phyloP scores from a whole-genome alignment of 1,140 invertebrate species.

The Copidosoma floridanum region DNA sequence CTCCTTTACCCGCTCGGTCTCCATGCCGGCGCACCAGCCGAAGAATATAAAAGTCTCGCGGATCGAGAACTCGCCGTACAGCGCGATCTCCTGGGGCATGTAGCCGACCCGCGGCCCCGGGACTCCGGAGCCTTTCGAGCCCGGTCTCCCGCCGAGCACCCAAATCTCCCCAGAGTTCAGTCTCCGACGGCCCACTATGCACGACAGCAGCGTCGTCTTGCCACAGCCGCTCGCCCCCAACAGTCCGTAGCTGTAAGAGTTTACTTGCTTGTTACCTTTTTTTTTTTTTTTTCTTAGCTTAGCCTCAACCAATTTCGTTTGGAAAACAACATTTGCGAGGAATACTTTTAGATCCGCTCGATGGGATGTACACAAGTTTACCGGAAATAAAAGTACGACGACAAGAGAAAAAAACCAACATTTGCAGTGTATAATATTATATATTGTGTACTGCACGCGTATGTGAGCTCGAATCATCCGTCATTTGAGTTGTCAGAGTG shows the following conservation, averaged over 20 bases:
- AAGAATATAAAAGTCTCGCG: conserved; percentile 89
- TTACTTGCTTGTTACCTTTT: too few relatives aligned
- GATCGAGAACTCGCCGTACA: conserved; percentile 90
- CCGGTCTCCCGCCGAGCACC: conserved; percentile 79
- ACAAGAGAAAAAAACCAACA: too few relatives aligned
- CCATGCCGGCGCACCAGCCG: conserved; percentile 84
- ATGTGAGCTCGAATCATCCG: too few relatives aligned
- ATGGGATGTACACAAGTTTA: too few relatives aligned
- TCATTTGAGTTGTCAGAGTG: too few relatives aligned
- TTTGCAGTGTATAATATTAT: too few relatives aligned
- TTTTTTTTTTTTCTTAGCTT: too few relatives aligned
- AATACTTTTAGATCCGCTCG: too few relatives aligned
- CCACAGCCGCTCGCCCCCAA: conserved; percentile 82
- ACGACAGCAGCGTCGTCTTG: conserved; percentile 81
- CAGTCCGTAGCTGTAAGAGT: conserved; percentile 74
- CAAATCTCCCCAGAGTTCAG: conserved; percentile 78
- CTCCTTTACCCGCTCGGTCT: conserved; percentile 68
- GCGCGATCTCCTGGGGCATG: conserved; percentile 81
- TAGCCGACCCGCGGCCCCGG: conserved; percentile 65
- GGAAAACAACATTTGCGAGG: too few relatives aligned
- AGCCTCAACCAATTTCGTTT: too few relatives aligned
- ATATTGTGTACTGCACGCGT: too few relatives aligned
- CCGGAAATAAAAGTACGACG: too few relatives aligned
- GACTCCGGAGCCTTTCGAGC: conserved; percentile 73
- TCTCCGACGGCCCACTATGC: conserved; percentile 76